Evolutionary conservation across 2,113 vertebrate genomes (phyloP).

Genomic region (Todiramphus chloris): DNA sequence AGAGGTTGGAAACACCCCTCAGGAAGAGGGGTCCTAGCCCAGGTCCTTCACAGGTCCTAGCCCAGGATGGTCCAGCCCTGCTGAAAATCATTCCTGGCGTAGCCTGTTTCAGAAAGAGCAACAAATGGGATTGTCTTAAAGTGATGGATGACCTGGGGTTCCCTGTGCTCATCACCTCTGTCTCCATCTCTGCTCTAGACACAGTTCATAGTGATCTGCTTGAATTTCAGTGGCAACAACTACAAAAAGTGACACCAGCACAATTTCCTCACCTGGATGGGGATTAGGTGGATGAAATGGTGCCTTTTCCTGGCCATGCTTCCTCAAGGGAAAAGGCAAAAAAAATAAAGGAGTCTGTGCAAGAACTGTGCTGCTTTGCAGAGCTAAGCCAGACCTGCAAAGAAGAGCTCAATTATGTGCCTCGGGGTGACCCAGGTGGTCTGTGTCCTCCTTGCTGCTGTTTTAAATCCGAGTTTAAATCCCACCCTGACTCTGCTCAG

Average conservation of each 20-base stretch:
- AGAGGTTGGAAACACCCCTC: neutral
- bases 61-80: neutral
- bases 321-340: neutral
- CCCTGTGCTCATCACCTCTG: neutral
- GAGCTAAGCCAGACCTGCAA: neutral
- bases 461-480: neutral
- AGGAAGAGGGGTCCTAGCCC: neutral
- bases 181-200: neutral
- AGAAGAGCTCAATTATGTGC: neutral
- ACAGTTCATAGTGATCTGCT: neutral
- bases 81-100: neutral
- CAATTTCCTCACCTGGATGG: neutral
- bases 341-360: neutral
- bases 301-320: neutral
- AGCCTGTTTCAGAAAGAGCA: slow-evolving; percentile 13
- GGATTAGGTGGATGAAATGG: neutral
- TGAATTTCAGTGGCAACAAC: neutral
- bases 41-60: neutral
- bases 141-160: neutral
- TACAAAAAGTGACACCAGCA: neutral
- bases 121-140: neutral
- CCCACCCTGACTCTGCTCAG: neutral
- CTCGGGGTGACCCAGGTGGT: fast-evolving
- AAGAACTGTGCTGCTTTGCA: neutral
- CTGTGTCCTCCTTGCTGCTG: neutral